Percentiles rank a stretch among this genome's conserved stretches.
phyloP scores from a whole-genome alignment of 2,888 invertebrate genomes.

The Onthophagus sagittarius region DNA sequence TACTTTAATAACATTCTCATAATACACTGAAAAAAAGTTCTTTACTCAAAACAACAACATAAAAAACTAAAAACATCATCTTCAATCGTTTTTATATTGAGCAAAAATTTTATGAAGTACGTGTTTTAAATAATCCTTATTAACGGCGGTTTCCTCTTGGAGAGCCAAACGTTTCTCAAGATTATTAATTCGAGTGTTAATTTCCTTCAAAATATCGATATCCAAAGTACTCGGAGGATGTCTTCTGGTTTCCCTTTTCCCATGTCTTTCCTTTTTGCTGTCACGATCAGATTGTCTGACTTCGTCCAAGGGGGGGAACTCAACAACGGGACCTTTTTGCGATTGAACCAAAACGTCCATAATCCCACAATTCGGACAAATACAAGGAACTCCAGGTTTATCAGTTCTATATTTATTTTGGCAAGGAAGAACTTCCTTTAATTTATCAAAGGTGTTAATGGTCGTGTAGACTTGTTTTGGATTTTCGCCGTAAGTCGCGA shows the following conservation, averaged over 20 bases:
- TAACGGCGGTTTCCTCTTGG: conserved; percentile 43
- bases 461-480: conserved; percentile 35
- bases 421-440: conserved; percentile 37
- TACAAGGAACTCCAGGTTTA: conserved; percentile 39
- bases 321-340: conserved; percentile 42
- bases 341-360: conserved; percentile 43
- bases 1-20: background rate
- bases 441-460: conserved; percentile 35
- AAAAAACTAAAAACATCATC: background rate
- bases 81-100: background rate
- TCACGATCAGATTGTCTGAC: background rate
- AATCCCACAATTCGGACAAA: conserved; percentile 45
- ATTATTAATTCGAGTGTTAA: conserved; percentile 35
- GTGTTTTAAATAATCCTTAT: conserved; percentile 44
- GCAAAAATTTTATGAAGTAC: conserved; percentile 41
- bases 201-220: conserved; percentile 28
- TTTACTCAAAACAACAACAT: background rate
- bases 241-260: background rate
- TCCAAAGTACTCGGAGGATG: background rate
- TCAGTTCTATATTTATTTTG: conserved; percentile 31
- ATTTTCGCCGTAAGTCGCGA: background rate
- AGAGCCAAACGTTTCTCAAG: conserved; percentile 39
- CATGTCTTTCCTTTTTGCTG: background rate
- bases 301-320: conserved; percentile 17
- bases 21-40: background rate